Percentiles rank a stretch among this genome's conserved stretches.
These are phyloP conservation scores for Eulimnadia texana DNA, from an alignment of 1,140 invertebrate species.

Conservation along the genomic window DNA sequence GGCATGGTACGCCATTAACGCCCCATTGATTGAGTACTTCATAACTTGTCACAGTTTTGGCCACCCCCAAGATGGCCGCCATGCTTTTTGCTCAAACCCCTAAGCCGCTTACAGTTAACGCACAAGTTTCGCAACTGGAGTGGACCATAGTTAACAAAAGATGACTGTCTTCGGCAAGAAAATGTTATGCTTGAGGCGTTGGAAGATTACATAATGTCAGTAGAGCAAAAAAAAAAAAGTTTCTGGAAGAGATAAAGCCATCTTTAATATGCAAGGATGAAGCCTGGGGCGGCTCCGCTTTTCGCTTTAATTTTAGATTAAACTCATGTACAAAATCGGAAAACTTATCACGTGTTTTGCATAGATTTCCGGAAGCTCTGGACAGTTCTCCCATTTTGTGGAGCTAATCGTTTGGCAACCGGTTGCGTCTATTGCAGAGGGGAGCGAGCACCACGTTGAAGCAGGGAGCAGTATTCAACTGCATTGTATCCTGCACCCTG, in stretches of 20 bases:
- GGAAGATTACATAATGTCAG: too few relatives aligned
- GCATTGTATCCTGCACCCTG: slow-evolving; percentile 28
- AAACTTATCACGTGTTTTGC: slow-evolving; percentile 16
- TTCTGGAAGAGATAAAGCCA: too few relatives aligned
- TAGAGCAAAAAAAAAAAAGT: too few relatives aligned
- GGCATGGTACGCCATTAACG: neutral
- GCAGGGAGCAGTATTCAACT: slow-evolving; percentile 28
- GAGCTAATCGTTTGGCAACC: slow-evolving; percentile 74
- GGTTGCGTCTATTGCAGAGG: slow-evolving; percentile 30
- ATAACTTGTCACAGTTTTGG: neutral
- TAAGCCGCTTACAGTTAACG: too few relatives aligned
- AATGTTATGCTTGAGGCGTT: too few relatives aligned
- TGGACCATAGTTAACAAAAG: too few relatives aligned
- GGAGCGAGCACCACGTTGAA: slow-evolving; percentile 26
- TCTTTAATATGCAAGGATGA: too few relatives aligned
- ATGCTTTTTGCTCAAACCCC: neutral
- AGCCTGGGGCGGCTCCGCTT: too few relatives aligned
- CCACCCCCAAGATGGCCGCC: neutral
- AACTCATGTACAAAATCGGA: too few relatives aligned
- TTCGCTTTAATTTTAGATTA: too few relatives aligned
- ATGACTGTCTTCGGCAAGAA: too few relatives aligned
- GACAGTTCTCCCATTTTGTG: slow-evolving; percentile 73
- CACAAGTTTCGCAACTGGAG: too few relatives aligned
- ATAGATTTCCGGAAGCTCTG: slow-evolving; percentile 69
- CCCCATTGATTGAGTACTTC: neutral